Evolutionary conservation across 1,140 invertebrate species (phyloP).

Genomic region (Ptiloglossa arizonensis): DNA sequence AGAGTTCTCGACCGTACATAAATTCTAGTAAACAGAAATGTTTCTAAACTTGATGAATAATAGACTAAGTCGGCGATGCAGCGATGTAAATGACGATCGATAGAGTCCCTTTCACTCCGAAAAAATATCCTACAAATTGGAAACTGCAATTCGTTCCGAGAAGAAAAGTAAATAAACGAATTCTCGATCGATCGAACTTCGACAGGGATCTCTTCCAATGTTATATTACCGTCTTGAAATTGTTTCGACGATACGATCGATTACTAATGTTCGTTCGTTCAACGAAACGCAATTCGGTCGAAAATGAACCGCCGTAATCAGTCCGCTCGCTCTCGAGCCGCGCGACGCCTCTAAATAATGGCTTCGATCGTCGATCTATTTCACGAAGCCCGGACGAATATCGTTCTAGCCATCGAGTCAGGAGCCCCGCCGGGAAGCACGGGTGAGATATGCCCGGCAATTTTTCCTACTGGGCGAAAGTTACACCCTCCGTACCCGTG

Average conservation of each 20-base stretch:
- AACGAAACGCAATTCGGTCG: slow-evolving; percentile 35
- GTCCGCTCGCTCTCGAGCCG: slow-evolving; percentile 7
- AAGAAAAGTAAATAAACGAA: too few species aligned
- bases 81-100: slow-evolving; percentile 12
- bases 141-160: too few species aligned
- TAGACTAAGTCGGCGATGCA: slow-evolving; percentile 31
- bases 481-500: slow-evolving; percentile 44
- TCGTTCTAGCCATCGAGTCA: slow-evolving; percentile 17
- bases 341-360: slow-evolving; percentile 50
- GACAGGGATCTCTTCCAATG: too few species aligned
- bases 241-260: slow-evolving; percentile 4
- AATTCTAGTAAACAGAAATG: slow-evolving; percentile 63
- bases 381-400: slow-evolving; percentile 51
- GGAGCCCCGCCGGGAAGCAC: slow-evolving; percentile 53
- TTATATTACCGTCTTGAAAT: too few species aligned
- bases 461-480: slow-evolving; percentile 71
- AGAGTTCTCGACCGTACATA: slow-evolving; percentile 47
- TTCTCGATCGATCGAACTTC: too few species aligned
- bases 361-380: slow-evolving; percentile 51
- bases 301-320: slow-evolving; percentile 28
- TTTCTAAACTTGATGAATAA: slow-evolving; percentile 60
- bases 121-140: neutral
- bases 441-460: slow-evolving; percentile 66
- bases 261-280: slow-evolving; percentile 31
- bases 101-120: neutral